Conservation (phyloP, 2,888 invertebrate species). For the Polydrusus pterygomalis region DNA sequence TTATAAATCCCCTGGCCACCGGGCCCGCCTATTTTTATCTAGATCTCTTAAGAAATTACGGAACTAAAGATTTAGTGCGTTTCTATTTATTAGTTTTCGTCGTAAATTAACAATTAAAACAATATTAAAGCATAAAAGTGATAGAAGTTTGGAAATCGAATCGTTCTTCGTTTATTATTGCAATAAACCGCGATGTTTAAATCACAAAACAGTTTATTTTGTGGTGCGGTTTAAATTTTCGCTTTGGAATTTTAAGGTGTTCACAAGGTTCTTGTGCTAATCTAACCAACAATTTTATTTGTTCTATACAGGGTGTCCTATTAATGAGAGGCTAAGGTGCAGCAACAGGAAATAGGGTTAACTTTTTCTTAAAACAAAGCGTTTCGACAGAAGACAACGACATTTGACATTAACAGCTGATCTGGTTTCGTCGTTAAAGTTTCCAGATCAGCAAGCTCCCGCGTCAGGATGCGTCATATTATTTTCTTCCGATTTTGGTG, state of each 20-base stretch:
- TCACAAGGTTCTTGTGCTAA: neutral
- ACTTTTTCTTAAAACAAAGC: no score
- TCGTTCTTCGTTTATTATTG: conserved; percentile 38
- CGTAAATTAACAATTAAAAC: conserved; percentile 47
- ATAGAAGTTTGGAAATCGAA: conserved; percentile 42
- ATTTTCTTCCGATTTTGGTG: no score
- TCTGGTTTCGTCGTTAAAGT: no score
- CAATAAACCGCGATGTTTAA: conserved; percentile 3
- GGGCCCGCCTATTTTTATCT: conserved; percentile 27
- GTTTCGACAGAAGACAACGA: no score
- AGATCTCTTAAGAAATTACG: conserved; percentile 23
- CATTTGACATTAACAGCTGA: no score
- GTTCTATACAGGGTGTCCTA: neutral
- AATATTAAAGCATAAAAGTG: conserved; percentile 47
- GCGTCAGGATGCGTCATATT: no score
- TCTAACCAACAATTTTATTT: neutral
- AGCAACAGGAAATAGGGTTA: no score
- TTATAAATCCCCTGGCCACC: neutral
- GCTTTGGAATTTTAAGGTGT: neutral
- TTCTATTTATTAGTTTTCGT: conserved; percentile 35
- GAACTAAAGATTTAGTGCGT: conserved; percentile 33
- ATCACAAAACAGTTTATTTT: conserved; percentile 6
- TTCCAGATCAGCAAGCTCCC: no score
- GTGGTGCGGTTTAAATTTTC: neutral
- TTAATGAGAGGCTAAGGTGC: no score